Base-by-base conservation (phyloP, 2,888 invertebrate species). In the Trichopria drosophilae region DNA sequence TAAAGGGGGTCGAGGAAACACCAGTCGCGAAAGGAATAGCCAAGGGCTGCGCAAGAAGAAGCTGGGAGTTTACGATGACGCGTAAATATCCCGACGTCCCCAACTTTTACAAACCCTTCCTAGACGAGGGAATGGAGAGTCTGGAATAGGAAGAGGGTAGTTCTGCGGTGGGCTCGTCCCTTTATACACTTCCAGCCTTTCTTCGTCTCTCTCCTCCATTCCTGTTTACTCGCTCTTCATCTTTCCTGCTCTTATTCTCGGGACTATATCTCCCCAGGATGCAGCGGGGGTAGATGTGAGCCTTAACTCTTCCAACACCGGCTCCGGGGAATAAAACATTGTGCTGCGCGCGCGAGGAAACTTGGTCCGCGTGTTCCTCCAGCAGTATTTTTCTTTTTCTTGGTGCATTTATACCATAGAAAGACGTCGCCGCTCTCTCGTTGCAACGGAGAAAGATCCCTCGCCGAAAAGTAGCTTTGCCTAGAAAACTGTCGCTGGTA, bases 81-180 rank as follows among this genome's bases (percentile, higher is more conserved):
- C 67, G 68, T 70, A 70, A 72, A 72, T 73, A 73, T 68, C 68
- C 61, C 59, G 51, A 60, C 63, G 64, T 69, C 64, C 62, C 65
- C 64, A 71, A 71, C 65, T 72, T 72, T 70, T 68, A 65, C 66
- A 63, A 68, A 66, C 65, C 68, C 67, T 67, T 61, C 58, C 60
- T 52, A 55, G 56, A 58, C 44, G 61, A 51, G 51, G 53, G 44
- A 57, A 36, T 53, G 36, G 49, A 57, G 51, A 47, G 51, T 34
- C 35, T 48, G 22, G 41, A 35, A 34, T 43, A 50, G 24, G 53
- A 54, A 40, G 34, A 53, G 52, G 58, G 48, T 57, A 50, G 46
- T 49, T 51, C 51, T 58, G 51, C 51, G 57, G 58, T 61, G 59
- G 58, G 58, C 60, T 61, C 60, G 63, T 59, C 54, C 53, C 62